These are phyloP conservation scores for Chrysemys picta DNA, from an alignment of 2,113 vertebrate genomes.

Conservation along the genomic window DNA sequence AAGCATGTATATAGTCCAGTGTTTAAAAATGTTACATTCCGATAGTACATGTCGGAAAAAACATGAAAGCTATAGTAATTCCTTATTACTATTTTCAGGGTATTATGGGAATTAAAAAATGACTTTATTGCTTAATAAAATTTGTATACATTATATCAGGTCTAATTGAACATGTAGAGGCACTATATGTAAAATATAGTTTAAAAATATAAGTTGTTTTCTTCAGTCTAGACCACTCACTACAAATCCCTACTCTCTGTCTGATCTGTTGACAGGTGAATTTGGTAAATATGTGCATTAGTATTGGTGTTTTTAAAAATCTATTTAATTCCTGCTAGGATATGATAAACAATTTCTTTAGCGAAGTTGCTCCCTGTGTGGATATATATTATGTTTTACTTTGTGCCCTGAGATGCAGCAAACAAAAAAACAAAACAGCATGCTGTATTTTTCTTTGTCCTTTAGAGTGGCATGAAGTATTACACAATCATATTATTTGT, in stretches of 20 bases:
- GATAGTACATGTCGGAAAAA: neutral
- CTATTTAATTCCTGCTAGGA: neutral
- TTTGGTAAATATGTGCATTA: neutral
- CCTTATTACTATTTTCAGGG: constrained; percentile 58
- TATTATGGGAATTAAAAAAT: constrained; percentile 37
- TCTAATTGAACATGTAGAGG: neutral
- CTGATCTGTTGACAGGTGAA: neutral
- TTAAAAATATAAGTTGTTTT: neutral
- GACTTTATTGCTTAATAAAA: neutral
- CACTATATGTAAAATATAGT: neutral
- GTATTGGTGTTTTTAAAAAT: neutral
- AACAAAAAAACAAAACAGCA: neutral
- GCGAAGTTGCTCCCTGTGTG: neutral
- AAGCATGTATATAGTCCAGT: neutral
- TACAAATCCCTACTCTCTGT: accelerated
- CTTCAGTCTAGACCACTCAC: neutral
- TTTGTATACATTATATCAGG: neutral
- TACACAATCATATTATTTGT: accelerated
- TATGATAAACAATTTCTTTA: accelerated
- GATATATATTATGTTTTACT: neutral
- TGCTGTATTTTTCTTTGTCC: neutral
- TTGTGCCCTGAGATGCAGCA: neutral
- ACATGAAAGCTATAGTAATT: neutral
- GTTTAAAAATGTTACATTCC: neutral
- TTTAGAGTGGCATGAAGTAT: neutral